Conservation (phyloP, 92 coral and sea anemone species). For the Pocillopora meandrina region DNA sequence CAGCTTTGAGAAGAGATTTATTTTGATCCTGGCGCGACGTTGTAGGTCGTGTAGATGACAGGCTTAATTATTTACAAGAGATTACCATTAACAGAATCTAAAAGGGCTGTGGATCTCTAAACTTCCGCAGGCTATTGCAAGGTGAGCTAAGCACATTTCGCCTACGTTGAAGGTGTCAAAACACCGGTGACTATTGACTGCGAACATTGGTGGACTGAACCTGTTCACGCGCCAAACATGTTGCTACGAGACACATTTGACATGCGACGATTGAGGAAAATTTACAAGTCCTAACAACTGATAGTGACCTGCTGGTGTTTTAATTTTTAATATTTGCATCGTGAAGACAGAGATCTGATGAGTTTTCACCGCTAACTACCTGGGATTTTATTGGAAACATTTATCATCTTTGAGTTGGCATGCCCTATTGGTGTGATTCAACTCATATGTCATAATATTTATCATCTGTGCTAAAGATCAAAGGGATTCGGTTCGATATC, state of each 20-base stretch:
- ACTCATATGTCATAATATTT: background rate
- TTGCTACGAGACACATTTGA: slow-evolving; percentile 17
- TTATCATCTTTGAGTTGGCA: background rate
- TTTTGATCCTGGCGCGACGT: background rate
- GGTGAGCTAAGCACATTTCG: background rate
- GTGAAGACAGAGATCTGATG: background rate
- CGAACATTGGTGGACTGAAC: background rate
- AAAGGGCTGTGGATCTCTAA: background rate
- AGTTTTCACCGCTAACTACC: background rate
- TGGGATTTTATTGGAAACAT: slow-evolving; percentile 1
- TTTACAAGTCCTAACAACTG: background rate
- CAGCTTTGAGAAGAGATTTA: background rate
- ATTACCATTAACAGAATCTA: background rate
- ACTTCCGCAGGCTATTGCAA: background rate
- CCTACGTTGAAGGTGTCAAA: slow-evolving; percentile 5
- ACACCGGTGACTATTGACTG: slow-evolving; percentile 18
- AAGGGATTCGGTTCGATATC: slow-evolving; percentile 9
- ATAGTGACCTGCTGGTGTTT: background rate
- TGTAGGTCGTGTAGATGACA: background rate
- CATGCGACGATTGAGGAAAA: background rate
- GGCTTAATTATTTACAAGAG: slow-evolving; percentile 6
- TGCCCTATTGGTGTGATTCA: background rate
- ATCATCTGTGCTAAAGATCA: background rate
- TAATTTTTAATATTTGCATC: background rate
- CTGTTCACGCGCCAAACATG: background rate